Base-by-base conservation (phyloP, 2,113 vertebrate genomes). In the Numenius arquata region DNA sequence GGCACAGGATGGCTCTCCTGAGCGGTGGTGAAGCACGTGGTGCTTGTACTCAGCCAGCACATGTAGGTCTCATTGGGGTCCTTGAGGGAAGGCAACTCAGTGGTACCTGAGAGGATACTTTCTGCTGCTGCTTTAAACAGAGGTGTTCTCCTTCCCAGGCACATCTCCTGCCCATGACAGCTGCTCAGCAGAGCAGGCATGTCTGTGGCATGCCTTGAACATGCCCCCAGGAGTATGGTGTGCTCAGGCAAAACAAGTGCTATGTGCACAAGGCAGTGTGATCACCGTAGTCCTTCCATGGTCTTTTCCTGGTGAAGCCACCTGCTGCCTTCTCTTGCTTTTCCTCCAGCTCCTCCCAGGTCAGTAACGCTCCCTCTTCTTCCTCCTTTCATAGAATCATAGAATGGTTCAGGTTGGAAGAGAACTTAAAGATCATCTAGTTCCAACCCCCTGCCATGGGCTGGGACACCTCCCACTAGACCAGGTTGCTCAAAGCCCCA, bases 1-100 rank as follows among this genome's bases (percentile, higher is more conserved):
- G 66, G 61, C 50, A 32, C 22, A 7, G 88, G 30, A 43, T 19
- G 15, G 76, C 45, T 77, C 30, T 61, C 47, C n/a, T 55, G 30
- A 27, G 53, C 2, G 0, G 36, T 45, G 55, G 36, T 65, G 76
- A 66, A 61, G n/a, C 19, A 11, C 1, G 0, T 16, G 23, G 15
- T 77, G 30, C 30, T 93, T 47, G 40, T 45, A 22, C 26, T 52
- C 3, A 0, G 81, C n/a, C 56, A 47, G 75, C 22, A 71, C 66
- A 22, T 0, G 0, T 18, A 59, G 27, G 9, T 59, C 63, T 85
- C 0, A 1, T 5, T 32, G n/a, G 19, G 23, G 25, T 34, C 56
- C 71, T 34, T 20, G 12, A 34, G 19, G 30, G 27, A 50, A 30
- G 36, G 30, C 22, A 6, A n/a, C 22, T 15, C 34, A 22, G 58